Evolutionary conservation across 2,888 invertebrate species (phyloP), one percentile per base, ranked within the genome.

Genomic region (Melanostoma scalare): DNA sequence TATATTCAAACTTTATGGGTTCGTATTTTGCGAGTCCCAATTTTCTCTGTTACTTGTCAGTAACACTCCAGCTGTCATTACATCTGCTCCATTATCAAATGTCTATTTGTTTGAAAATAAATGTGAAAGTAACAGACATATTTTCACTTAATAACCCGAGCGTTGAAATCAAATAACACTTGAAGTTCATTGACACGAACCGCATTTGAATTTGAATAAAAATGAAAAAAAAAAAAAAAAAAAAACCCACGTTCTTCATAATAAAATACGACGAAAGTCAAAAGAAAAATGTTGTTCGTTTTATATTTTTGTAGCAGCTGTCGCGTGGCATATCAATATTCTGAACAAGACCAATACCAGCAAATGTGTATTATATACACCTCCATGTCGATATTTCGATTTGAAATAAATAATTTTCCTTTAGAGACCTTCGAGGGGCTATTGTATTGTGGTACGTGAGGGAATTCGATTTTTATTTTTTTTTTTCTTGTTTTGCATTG

Each of bases 271-370:
- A 20, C 20, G 20, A 20, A 20, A 60, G 38, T 46, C 50, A 50
- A 46, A 50, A 20, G 20, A 20, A 20, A 63, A 38, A 6, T 63
- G 48, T 50, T 9, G 48, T 50, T 50, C 50, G 10, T 63, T 31
- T 50, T 50, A 38, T 63, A 50, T 63, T 50, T 63, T 20, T 20
- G 20, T 20, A 63, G 48, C 50, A 63, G 48, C 50, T 63, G 63
- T 50, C 63, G 63, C 63, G 50, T 63, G 63, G 63, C 63, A 50
- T 50, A 63, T 63, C 63, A 63, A 50, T 63, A 50, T 63, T 63
- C 63, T 9, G 6, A 38, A 48, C 48, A 50, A 48, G n/a, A 36
- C 20, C 20, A 20, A 20, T 20, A 9, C 30, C 20, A 36, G 36
- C 46, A 61, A 61, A 44, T 31, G 60, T 33, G 33, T n/a, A n/a